Evolutionary conservation across 2,888 invertebrate species (phyloP).

Genomic region (Operophtera brumata): DNA sequence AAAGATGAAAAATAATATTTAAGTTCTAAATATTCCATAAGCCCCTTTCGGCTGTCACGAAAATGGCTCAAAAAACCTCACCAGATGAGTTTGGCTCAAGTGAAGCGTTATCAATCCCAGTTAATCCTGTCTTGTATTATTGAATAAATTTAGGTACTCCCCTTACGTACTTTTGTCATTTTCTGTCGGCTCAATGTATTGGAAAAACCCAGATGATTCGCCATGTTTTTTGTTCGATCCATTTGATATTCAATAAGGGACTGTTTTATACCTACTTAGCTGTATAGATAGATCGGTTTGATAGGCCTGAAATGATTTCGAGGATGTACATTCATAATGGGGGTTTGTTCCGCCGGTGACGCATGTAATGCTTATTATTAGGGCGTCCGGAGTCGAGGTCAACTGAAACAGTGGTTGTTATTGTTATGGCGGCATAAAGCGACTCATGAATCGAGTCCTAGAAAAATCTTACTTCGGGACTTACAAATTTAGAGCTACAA

Average conservation of each 20-base stretch:
- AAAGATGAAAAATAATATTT: constrained; percentile 19
- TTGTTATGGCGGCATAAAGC: constrained; percentile 56
- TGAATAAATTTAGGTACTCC: constrained; percentile 64
- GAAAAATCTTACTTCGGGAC: constrained; percentile 2
- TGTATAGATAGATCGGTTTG: constrained; percentile 18
- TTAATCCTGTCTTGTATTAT: constrained; percentile 73
- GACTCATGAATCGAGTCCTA: constrained; percentile 42
- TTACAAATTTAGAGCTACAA: background rate
- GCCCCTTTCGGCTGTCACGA: constrained; percentile 10
- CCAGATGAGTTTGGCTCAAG: constrained; percentile 64
- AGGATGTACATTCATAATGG: constrained; percentile 30
- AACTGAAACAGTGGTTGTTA: constrained; percentile 47
- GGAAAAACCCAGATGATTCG: constrained; percentile 52
- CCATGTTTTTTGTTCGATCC: constrained; percentile 35
- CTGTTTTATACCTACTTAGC: constrained; percentile 27
- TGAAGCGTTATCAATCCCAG: constrained; percentile 67
- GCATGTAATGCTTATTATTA: constrained; percentile 39
- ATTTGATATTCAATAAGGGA: constrained; percentile 37
- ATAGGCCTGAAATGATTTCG: constrained; percentile 35
- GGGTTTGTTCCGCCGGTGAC: constrained; percentile 37
- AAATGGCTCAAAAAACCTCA: constrained; percentile 57
- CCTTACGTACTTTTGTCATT: constrained; percentile 56
- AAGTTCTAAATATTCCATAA: constrained; percentile 14
- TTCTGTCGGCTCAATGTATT: constrained; percentile 48
- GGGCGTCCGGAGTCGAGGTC: constrained; percentile 35